Evolutionary conservation across 2,113 vertebrate genomes (phyloP).

Genomic region (Pachycephala philippinensis): DNA sequence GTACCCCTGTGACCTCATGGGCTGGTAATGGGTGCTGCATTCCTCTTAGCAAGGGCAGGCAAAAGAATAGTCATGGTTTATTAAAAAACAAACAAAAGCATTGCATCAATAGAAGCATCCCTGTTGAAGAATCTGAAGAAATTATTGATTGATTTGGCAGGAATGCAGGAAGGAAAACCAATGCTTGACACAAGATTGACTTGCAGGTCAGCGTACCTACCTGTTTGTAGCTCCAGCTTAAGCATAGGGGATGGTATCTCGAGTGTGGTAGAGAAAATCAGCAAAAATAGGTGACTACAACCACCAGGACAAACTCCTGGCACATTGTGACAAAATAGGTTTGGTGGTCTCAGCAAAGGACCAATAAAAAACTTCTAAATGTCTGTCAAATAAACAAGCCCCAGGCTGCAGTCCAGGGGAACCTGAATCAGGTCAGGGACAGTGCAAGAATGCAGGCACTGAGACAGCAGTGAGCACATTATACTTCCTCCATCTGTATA

Average conservation of each 20-base stretch:
- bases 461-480: constrained; percentile 26
- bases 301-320: background rate
- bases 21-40: background rate
- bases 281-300: background rate
- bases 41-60: background rate
- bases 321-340: background rate
- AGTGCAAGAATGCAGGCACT: constrained; percentile 8
- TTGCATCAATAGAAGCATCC: background rate
- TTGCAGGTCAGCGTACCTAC: accelerated
- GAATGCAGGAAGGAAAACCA: background rate
- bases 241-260: background rate
- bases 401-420: background rate
- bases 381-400: background rate
- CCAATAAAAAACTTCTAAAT: background rate
- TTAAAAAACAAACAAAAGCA: background rate
- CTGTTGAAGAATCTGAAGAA: background rate
- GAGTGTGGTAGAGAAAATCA: background rate
- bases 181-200: background rate
- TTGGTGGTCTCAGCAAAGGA: background rate
- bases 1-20: accelerated
- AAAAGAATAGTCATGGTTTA: background rate
- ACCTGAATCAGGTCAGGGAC: constrained; percentile 17
- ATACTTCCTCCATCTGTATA: constrained; percentile 50
- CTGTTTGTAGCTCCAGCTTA: background rate
- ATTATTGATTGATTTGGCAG: background rate